Evolutionary conservation across 1,140 invertebrate genomes (phyloP).

Genomic region (Gerris buenoi): DNA sequence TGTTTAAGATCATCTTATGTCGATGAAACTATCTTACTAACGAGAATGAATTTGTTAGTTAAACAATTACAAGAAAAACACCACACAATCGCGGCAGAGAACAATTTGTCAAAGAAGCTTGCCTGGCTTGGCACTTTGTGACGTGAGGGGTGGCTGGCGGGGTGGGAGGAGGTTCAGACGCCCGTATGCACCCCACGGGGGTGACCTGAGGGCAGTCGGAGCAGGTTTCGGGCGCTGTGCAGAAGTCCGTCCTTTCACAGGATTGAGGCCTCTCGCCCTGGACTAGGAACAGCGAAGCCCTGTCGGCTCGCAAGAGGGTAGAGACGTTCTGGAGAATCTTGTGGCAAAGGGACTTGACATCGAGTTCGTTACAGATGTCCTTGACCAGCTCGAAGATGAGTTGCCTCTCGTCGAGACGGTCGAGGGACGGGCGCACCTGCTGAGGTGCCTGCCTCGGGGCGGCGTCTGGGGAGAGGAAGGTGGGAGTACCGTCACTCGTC

Average conservation of each 20-base stretch:
- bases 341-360: conserved; percentile 81
- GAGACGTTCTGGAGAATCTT: conserved; percentile 93
- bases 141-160: conserved; percentile 6
- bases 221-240: neutral
- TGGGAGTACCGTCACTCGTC: conserved; percentile 77
- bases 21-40: no score
- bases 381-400: conserved; percentile 89
- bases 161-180: conserved; percentile 3
- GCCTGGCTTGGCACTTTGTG: conserved; percentile 18
- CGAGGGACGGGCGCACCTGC: conserved; percentile 58
- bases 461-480: conserved; percentile 51
- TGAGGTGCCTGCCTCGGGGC: conserved; percentile 18
- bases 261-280: conserved; percentile 44
- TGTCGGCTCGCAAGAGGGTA: conserved; percentile 76
- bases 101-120: neutral
- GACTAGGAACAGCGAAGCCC: conserved; percentile 84
- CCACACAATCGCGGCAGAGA: neutral
- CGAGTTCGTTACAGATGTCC: conserved; percentile 90
- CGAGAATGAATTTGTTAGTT: no score
- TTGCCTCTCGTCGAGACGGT: conserved; percentile 81
- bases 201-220: conserved; percentile 7
- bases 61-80: neutral
- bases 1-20: no score
- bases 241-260: neutral
- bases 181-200: conserved; percentile 17